Conservation (phyloP, 2,888 invertebrate genomes). For the Tortricodes alternella region DNA sequence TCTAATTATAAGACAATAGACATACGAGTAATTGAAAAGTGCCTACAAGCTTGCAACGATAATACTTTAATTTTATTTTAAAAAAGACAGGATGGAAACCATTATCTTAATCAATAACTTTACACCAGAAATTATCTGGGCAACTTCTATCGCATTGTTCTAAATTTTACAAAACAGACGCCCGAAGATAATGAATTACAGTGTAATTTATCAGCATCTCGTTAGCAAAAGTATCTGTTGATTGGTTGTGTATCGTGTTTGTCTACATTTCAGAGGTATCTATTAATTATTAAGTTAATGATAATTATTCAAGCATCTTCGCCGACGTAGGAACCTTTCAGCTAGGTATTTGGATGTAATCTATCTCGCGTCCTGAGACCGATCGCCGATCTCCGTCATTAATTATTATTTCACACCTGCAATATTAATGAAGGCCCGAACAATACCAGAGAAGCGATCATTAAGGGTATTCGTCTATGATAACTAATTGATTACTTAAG, state of each 20-base stretch:
- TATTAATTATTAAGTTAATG: conserved; percentile 42
- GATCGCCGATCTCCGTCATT: conserved; percentile 37
- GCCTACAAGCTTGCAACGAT: no score
- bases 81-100: neutral
- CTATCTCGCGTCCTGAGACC: conserved; percentile 37
- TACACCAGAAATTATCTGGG: no score
- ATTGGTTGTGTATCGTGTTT: conserved; percentile 28
- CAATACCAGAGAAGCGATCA: conserved; percentile 30
- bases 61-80: neutral
- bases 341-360: conserved; percentile 40
- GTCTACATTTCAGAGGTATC: conserved; percentile 32
- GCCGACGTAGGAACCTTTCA: conserved; percentile 33
- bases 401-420: conserved; percentile 39
- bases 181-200: conserved; percentile 24
- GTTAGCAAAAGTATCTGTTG: conserved; percentile 28
- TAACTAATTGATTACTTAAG: conserved; percentile 20
- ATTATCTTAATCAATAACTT: neutral
- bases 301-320: conserved; percentile 38
- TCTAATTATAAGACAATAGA: no score
- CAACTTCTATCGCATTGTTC: conserved; percentile 19
- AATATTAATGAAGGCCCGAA: conserved; percentile 34
- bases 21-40: no score
- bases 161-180: conserved; percentile 16
- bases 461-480: conserved; percentile 26
- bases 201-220: conserved; percentile 29